These are phyloP conservation scores for Sylvietta virens DNA, from an alignment of 2,113 vertebrate genomes.

Conservation along the genomic window DNA sequence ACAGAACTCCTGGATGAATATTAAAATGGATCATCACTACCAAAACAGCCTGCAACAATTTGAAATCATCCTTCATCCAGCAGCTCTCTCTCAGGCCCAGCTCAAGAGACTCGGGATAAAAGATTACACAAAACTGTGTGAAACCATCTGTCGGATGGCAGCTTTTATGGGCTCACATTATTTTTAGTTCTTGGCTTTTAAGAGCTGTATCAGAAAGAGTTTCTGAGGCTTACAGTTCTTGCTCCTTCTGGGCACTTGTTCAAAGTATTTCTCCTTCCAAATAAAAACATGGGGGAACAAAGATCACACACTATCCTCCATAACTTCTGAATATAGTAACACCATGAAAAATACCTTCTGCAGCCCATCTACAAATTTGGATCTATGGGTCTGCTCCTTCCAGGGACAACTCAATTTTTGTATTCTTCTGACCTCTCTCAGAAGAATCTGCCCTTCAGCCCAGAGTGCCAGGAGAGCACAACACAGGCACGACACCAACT, in stretches of 20 bases:
- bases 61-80: not conserved
- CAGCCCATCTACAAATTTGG: not conserved
- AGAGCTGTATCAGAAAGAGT: not conserved
- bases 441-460: not conserved
- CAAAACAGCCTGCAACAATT: not conserved
- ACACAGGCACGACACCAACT: rapidly evolving
- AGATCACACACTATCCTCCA: not conserved
- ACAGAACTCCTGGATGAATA: not conserved
- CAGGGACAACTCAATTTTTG: not conserved
- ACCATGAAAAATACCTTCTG: not conserved
- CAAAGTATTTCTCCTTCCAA: not conserved
- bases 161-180: not conserved
- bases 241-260: not conserved
- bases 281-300: not conserved
- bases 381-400: not conserved
- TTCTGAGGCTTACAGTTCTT: not conserved
- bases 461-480: not conserved
- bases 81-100: not conserved
- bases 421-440: not conserved
- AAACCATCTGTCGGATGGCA: constrained; percentile 43
- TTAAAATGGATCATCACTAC: not conserved
- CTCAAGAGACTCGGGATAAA: not conserved
- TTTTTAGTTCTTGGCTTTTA: constrained; percentile 31
- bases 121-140: not conserved
- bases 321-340: not conserved